Evolutionary conservation across 2,888 invertebrate genomes (phyloP).

Genomic region (Theristus sp.): DNA sequence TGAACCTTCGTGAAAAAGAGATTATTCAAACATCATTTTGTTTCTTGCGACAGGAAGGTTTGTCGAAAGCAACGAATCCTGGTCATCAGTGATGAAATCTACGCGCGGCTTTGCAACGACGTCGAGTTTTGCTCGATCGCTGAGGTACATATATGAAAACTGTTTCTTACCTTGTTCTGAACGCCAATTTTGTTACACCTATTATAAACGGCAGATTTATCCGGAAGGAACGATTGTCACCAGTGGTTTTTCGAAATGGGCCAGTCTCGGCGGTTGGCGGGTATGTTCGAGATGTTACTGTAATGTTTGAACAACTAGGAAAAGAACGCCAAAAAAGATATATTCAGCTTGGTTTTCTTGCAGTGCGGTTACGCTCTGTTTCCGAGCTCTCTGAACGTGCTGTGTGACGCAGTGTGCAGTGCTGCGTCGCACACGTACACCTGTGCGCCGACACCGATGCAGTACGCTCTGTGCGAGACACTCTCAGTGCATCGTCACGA

Average conservation of each 20-base stretch:
- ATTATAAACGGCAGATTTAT: constrained; percentile 20
- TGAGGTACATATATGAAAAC: no score
- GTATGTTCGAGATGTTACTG: constrained; percentile 17
- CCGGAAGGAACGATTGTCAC: constrained; percentile 31
- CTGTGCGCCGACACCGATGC: constrained; percentile 29
- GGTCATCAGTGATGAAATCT: constrained; percentile 30
- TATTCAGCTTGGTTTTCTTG: neutral
- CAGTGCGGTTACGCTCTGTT: constrained; percentile 12
- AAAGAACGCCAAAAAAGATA: no score
- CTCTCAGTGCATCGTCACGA: constrained; percentile 15
- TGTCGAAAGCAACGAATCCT: constrained; percentile 24
- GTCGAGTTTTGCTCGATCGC: neutral
- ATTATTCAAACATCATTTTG: neutral
- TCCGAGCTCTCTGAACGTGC: constrained; percentile 17
- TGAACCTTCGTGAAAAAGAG: no score
- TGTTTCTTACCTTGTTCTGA: no score
- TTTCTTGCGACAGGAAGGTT: constrained; percentile 8
- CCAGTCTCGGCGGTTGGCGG: constrained; percentile 32
- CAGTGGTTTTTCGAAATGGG: constrained; percentile 32
- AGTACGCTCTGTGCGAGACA: constrained; percentile 26
- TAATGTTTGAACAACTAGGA: no score
- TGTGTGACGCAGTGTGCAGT: constrained; percentile 20
- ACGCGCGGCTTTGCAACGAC: constrained; percentile 22
- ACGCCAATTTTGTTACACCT: no score
- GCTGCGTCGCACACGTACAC: constrained; percentile 31